Percentiles rank a stretch among this genome's conserved stretches.
phyloP scores from a whole-genome alignment of 1,140 invertebrate genomes.

The Orussus abietinus region DNA sequence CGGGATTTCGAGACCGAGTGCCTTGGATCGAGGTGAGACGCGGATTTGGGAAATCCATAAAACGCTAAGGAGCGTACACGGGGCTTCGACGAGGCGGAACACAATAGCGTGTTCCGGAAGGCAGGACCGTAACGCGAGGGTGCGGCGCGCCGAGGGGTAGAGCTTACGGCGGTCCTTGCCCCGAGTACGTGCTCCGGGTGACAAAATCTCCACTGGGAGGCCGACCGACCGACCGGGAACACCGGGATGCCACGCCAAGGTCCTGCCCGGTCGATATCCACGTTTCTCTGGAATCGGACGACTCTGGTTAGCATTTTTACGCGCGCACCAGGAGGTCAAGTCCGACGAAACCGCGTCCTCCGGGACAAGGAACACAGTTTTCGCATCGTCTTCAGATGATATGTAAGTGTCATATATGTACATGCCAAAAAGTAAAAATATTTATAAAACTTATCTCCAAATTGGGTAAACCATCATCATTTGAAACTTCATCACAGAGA shows the following conservation, averaged over 20 bases:
- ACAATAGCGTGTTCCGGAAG: conserved; percentile 42
- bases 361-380: no score
- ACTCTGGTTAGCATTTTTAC: conserved; percentile 28
- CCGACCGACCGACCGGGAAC: conserved; percentile 42
- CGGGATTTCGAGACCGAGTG: no score
- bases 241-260: conserved; percentile 47
- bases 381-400: no score
- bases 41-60: conserved; percentile 50
- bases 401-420: no score
- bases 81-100: conserved; percentile 31
- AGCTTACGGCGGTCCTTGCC: conserved; percentile 55
- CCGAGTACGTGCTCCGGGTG: conserved; percentile 52
- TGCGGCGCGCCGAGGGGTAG: conserved; percentile 18
- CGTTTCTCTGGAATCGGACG: conserved; percentile 6
- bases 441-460: no score
- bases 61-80: conserved; percentile 42
- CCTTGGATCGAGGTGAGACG: no score
- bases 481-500: no score
- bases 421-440: no score
- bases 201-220: conserved; percentile 46
- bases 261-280: conserved; percentile 48
- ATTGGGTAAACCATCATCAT: no score
- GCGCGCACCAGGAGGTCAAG: no score
- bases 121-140: conserved; percentile 3
- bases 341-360: no score